These are phyloP conservation scores for Chaetops frenatus DNA, from an alignment of 2,113 vertebrate species.

Conservation along the genomic window DNA sequence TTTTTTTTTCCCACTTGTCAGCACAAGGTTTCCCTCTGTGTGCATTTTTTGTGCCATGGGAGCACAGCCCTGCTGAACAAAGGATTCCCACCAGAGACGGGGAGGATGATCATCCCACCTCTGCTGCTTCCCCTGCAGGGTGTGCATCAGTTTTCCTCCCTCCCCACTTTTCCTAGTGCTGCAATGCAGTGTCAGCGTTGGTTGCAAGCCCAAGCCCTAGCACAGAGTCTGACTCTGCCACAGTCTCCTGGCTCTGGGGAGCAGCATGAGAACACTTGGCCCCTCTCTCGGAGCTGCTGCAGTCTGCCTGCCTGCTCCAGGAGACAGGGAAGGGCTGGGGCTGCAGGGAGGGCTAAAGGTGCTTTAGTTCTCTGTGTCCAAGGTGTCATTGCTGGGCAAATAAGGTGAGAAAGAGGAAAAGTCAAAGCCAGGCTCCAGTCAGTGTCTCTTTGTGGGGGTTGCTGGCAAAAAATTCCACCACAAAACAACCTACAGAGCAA, in stretches of 20 bases:
- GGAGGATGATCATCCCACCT: not conserved
- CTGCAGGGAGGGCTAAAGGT: not conserved
- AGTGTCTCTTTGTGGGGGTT: not conserved
- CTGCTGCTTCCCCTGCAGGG: not conserved
- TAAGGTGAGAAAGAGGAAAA: not conserved
- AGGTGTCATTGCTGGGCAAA: not conserved
- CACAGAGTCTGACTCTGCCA: slow-evolving; percentile 6
- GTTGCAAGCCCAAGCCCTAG: slow-evolving; percentile 48
- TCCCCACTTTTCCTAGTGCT: slow-evolving; percentile 18
- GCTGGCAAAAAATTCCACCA: not conserved
- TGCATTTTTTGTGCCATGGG: not conserved
- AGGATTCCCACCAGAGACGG: not conserved
- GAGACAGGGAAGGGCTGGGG: not conserved
- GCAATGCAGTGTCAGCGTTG: slow-evolving; percentile 57
- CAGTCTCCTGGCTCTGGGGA: slow-evolving; percentile 36
- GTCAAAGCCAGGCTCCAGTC: not conserved
- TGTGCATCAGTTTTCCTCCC: not conserved
- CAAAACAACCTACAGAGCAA: not conserved
- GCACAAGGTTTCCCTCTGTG: not conserved
- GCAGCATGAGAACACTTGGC: slow-evolving; percentile 18
- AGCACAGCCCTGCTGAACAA: not conserved
- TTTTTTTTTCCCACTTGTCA: not conserved
- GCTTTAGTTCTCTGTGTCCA: accelerated
- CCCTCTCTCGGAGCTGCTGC: not conserved
- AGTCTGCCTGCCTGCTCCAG: not conserved